These are phyloP conservation scores for Apis cerana DNA, from an alignment of 1,140 invertebrate genomes.

Conservation along the genomic window DNA sequence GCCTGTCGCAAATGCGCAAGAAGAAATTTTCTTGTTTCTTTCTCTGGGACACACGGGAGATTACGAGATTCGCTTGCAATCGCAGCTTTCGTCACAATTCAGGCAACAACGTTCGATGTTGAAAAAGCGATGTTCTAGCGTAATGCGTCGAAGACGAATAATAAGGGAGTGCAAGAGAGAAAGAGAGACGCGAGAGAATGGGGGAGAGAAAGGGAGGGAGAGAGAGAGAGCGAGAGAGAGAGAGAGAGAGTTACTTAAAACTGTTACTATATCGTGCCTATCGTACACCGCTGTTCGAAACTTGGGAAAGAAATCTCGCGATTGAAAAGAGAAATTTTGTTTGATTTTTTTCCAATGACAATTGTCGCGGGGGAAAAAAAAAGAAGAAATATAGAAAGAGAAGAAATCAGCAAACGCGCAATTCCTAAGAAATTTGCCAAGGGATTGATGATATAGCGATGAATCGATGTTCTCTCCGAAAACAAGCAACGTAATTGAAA, in stretches of 20 bases:
- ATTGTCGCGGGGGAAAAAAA: neutral
- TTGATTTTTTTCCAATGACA: constrained; percentile 2
- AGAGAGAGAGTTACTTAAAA: constrained; percentile 42
- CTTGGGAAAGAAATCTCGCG: constrained; percentile 23
- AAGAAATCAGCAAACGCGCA: constrained; percentile 3
- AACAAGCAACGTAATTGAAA: neutral
- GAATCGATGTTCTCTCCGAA: neutral
- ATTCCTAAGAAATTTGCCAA: neutral
- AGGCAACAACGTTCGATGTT: constrained; percentile 41
- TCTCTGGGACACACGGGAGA: neutral
- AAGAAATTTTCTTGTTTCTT: constrained; percentile 17
- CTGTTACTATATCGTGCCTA: constrained; percentile 59
- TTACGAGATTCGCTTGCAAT: constrained; percentile 49
- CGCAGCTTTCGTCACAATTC: constrained; percentile 42
- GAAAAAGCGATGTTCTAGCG: constrained; percentile 21
- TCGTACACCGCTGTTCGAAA: constrained; percentile 42
- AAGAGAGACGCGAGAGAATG: neutral
- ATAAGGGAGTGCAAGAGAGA: neutral
- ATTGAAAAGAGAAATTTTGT: neutral
- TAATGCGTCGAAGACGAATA: constrained; percentile 16
- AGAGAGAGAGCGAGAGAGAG: neutral
- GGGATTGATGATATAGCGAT: neutral
- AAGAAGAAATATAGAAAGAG: neutral
- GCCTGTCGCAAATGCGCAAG: neutral
- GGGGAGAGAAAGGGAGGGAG: neutral